Conservation (phyloP, 1,140 invertebrate species). For the Drosophila kurseongensis region DNA sequence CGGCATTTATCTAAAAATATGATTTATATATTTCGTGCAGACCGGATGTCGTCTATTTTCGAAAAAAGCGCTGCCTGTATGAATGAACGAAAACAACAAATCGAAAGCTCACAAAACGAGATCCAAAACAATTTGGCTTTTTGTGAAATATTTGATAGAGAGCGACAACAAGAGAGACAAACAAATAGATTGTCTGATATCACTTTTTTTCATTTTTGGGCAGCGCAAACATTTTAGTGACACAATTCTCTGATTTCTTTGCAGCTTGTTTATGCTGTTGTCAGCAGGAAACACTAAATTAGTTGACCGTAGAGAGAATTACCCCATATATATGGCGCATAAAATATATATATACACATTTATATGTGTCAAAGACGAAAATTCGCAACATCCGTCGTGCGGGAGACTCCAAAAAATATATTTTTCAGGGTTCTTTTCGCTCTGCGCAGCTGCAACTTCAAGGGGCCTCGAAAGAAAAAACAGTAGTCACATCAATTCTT, state of each 20-base stretch:
- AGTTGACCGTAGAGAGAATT: conserved; percentile 76
- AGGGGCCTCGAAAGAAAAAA: conserved; percentile 25
- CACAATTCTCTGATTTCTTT: conserved; percentile 56
- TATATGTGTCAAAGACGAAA: conserved; percentile 54
- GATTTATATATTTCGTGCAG: conserved; percentile 80
- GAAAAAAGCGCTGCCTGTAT: conserved; percentile 49
- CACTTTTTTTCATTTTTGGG: conserved; percentile 6
- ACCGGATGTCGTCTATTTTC: conserved; percentile 84
- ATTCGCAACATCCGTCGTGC: conserved; percentile 72
- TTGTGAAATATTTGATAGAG: conserved; percentile 59
- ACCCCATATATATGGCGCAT: conserved; percentile 49
- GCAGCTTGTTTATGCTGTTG: conserved; percentile 56
- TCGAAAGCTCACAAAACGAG: conserved; percentile 48
- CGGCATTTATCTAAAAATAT: conserved; percentile 81
- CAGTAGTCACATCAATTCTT: conserved; percentile 40
- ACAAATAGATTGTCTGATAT: conserved; percentile 46
- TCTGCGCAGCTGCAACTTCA: conserved; percentile 58
- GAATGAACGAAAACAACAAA: conserved; percentile 51
- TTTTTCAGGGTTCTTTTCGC: conserved; percentile 4
- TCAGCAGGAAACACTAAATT: conserved; percentile 82
- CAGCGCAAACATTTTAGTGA: conserved; percentile 53
- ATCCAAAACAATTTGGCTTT: conserved; percentile 50
- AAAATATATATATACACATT: conserved; percentile 35
- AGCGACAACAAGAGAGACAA: conserved; percentile 19
- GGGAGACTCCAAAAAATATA: conserved; percentile 10